Evolutionary conservation across 2,113 vertebrate genomes (phyloP).

Genomic region (Bubo blakistoni): DNA sequence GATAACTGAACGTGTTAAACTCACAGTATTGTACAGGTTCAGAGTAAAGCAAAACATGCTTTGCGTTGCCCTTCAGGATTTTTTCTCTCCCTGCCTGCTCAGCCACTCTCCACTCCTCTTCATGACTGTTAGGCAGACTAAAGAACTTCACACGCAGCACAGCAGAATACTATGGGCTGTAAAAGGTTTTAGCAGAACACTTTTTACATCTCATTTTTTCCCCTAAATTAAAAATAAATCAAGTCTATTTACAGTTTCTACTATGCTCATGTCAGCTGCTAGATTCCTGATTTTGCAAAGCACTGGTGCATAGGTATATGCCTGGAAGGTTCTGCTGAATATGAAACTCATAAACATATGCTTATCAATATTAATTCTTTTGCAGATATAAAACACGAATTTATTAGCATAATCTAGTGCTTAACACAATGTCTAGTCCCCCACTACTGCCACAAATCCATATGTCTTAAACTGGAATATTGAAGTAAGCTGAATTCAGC

Average conservation of each 20-base stretch:
- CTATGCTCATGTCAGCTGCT: background rate
- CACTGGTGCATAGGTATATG: background rate
- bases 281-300: background rate
- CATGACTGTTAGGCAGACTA: background rate
- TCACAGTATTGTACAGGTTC: background rate
- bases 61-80: background rate
- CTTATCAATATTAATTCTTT: constrained; percentile 49
- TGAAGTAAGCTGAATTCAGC: background rate
- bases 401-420: constrained; percentile 14
- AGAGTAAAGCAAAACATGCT: background rate
- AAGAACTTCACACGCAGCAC: background rate
- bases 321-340: background rate
- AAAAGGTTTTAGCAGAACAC: background rate
- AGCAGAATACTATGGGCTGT: background rate
- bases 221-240: background rate
- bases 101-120: background rate
- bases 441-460: background rate
- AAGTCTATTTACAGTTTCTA: background rate
- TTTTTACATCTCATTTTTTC: background rate
- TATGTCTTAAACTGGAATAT: background rate
- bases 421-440: background rate
- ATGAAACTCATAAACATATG: background rate
- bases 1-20: background rate
- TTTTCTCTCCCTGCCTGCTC: background rate
- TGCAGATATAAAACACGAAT: constrained; percentile 29